Evolutionary conservation across 2,888 invertebrate genomes (phyloP).

Genomic region (Xestia ashworthii): DNA sequence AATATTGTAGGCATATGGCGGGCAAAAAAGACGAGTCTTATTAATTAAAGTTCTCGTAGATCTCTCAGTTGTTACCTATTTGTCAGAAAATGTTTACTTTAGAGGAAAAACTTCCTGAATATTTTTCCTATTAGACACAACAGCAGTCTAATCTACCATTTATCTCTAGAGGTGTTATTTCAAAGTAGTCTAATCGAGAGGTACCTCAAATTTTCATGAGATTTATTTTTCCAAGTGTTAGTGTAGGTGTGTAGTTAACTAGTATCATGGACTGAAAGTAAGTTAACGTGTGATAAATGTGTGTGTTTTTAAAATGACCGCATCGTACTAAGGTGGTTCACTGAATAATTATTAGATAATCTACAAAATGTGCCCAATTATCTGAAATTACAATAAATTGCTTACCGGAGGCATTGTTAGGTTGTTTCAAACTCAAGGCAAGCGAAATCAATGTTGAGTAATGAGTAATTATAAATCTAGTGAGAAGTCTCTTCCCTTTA

Average conservation of each 20-base stretch:
- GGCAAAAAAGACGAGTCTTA: background rate
- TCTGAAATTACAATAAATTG: background rate
- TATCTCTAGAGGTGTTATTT: background rate
- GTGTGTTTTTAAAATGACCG: background rate
- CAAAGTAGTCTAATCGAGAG: background rate
- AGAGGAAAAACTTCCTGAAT: background rate
- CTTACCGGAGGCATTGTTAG: constrained; percentile 47
- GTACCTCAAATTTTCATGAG: background rate
- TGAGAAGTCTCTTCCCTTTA: background rate
- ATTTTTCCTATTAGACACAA: background rate
- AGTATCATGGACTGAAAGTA: background rate
- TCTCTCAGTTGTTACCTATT: background rate
- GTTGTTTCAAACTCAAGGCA: constrained; percentile 11
- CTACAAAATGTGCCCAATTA: constrained; percentile 14
- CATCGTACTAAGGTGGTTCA: background rate
- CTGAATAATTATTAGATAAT: constrained; percentile 6
- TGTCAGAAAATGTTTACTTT: background rate
- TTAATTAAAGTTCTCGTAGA: background rate
- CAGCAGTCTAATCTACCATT: background rate
- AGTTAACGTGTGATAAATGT: background rate
- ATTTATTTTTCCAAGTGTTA: background rate
- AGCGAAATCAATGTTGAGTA: background rate
- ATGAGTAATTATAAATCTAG: constrained; percentile 10
- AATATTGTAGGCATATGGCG: background rate
- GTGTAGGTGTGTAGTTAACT: constrained; percentile 1